A percentile compares a stretch with the other conserved stretches of the same genome.
Evolutionary conservation across 2,113 vertebrate genomes (phyloP).

Genomic region (Nycticorax nycticorax): DNA sequence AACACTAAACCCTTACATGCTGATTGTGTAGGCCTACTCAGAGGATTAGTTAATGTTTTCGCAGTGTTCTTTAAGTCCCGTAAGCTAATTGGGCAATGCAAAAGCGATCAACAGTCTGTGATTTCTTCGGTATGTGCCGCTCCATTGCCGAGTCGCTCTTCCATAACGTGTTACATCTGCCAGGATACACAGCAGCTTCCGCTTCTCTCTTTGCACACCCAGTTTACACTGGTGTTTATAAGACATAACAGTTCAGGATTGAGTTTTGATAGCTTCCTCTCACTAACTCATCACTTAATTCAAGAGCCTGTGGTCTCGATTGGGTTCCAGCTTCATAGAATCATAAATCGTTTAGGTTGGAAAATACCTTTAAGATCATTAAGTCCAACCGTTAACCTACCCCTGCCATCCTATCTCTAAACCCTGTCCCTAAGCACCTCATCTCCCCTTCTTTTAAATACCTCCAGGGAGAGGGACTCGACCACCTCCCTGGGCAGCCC

Average conservation of each 20-base stretch:
- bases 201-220: not conserved
- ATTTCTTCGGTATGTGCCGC: not conserved
- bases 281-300: not conserved
- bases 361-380: no score
- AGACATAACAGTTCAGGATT: not conserved
- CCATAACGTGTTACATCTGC: not conserved
- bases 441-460: no score
- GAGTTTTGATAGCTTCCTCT: not conserved
- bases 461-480: no score
- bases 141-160: not conserved
- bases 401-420: no score
- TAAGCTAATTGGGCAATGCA: not conserved
- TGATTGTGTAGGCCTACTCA: not conserved
- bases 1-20: fast-evolving
- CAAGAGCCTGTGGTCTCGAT: not conserved
- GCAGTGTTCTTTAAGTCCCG: not conserved
- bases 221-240: not conserved
- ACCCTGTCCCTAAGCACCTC: no score
- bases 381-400: no score
- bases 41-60: not conserved
- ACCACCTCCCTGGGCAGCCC: no score
- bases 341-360: no score
- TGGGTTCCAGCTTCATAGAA: not conserved
- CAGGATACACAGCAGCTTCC: not conserved
- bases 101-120: not conserved